Evolutionary conservation across 2,113 vertebrate species (phyloP).

Genomic region (Odontesthes bonariensis): DNA sequence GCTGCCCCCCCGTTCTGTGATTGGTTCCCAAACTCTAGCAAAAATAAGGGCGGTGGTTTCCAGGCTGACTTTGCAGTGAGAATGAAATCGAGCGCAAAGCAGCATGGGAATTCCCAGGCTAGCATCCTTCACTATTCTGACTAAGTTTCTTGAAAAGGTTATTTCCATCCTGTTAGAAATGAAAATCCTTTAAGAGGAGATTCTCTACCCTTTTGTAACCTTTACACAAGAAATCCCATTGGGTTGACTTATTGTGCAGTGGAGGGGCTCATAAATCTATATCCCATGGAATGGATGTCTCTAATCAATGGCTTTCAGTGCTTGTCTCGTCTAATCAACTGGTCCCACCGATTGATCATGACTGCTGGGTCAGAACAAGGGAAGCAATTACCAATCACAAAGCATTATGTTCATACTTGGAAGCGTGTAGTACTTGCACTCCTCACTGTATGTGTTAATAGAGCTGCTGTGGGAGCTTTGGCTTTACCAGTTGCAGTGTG

Average conservation of each 20-base stretch:
- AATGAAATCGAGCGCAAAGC: no score
- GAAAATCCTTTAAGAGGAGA: slow-evolving; percentile 74
- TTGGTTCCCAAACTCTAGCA: no score
- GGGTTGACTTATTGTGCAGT: slow-evolving; percentile 69
- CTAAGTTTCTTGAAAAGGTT: slow-evolving; percentile 78
- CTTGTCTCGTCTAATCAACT: slow-evolving; percentile 75
- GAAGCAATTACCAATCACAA: slow-evolving; percentile 68
- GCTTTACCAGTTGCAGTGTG: slow-evolving; percentile 37
- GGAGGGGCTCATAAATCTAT: slow-evolving; percentile 73
- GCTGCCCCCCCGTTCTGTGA: no score
- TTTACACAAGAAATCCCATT: slow-evolving; percentile 78
- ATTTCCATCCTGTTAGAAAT: slow-evolving; percentile 70
- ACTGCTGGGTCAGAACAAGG: slow-evolving; percentile 55
- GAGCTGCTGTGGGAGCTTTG: slow-evolving; percentile 41
- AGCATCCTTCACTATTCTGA: slow-evolving; percentile 61
- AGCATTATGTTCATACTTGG: slow-evolving; percentile 39
- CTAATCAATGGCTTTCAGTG: slow-evolving; percentile 72
- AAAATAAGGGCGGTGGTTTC: no score
- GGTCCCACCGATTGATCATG: slow-evolving; percentile 71
- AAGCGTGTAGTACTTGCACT: slow-evolving; percentile 23
- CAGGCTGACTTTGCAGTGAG: no score
- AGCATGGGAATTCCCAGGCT: no score
- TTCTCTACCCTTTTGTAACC: slow-evolving; percentile 78
- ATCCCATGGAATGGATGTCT: slow-evolving; percentile 66
- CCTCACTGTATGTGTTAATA: slow-evolving; percentile 60